A percentile compares a stretch with the other conserved stretches of the same genome.
These are phyloP conservation scores for Aurelia sp. DNA, from an alignment of 30 jellyfish, hydroid and myxozoan genomes.

Conservation along the genomic window DNA sequence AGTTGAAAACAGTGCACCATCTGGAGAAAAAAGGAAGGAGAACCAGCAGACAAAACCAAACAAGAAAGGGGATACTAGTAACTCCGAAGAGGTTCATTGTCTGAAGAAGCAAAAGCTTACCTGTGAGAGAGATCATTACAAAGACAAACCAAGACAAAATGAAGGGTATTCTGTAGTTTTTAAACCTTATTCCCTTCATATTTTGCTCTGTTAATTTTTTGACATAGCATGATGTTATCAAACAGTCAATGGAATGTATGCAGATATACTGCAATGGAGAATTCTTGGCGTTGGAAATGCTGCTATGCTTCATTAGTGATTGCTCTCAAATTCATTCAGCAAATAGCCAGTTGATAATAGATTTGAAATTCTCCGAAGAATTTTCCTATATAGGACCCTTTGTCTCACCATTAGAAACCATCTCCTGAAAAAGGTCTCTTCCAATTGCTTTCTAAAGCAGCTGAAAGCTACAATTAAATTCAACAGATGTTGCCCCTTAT, in stretches of 20 bases:
- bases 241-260: neutral
- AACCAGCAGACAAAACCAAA: neutral
- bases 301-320: neutral
- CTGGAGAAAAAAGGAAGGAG: constrained; percentile 45
- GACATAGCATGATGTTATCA: too few relatives aligned
- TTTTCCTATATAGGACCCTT: too few relatives aligned
- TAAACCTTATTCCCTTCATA: too few relatives aligned
- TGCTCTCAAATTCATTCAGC: too few relatives aligned
- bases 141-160: neutral
- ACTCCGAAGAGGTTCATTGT: neutral
- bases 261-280: neutral
- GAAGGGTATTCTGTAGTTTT: constrained; percentile 11
- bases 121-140: neutral
- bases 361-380: too few relatives aligned
- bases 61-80: neutral
- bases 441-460: too few relatives aligned
- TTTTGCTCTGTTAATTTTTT: too few relatives aligned
- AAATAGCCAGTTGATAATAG: too few relatives aligned
- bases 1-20: neutral
- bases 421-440: too few relatives aligned
- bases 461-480: too few relatives aligned
- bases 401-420: too few relatives aligned
- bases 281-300: neutral
- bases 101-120: neutral
- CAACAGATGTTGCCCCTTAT: too few relatives aligned